A percentile compares a stretch with the other conserved stretches of the same genome.
Evolutionary conservation across 2,888 invertebrate genomes (phyloP).

Genomic region (Nomada goodeniana): DNA sequence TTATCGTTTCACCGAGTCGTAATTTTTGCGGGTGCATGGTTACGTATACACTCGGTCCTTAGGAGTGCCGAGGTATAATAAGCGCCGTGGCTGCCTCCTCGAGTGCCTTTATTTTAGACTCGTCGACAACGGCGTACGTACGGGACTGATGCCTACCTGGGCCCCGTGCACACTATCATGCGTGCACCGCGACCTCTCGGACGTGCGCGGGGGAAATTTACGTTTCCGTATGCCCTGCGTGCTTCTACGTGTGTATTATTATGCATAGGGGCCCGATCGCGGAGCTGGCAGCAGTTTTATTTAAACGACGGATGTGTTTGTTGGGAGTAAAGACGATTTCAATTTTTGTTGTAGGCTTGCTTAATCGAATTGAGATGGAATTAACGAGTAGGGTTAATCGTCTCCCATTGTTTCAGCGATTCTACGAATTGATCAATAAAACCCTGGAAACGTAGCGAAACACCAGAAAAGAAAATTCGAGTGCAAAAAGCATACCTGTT

Average conservation of each 20-base stretch:
- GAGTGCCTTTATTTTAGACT: conserved; percentile 50
- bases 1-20: conserved; percentile 77
- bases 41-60: conserved; percentile 44
- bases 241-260: neutral
- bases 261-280: neutral
- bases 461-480: too few relatives aligned
- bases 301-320: too few relatives aligned
- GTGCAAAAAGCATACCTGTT: neutral
- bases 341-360: neutral
- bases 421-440: neutral
- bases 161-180: neutral
- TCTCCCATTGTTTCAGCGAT: neutral
- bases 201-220: conserved; percentile 56
- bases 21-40: conserved; percentile 72
- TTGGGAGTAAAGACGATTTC: neutral
- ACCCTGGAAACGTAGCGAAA: too few relatives aligned
- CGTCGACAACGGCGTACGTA: conserved; percentile 34
- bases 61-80: conserved; percentile 60
- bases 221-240: conserved; percentile 37
- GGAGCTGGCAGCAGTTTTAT: neutral
- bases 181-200: conserved; percentile 10
- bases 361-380: too few relatives aligned
- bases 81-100: conserved; percentile 42
- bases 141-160: neutral
- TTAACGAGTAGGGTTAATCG: neutral